Evolutionary conservation across 2,113 vertebrate genomes (phyloP), one percentile per base, ranked within the genome.

Genomic region (Onychostruthus taczanowskii): DNA sequence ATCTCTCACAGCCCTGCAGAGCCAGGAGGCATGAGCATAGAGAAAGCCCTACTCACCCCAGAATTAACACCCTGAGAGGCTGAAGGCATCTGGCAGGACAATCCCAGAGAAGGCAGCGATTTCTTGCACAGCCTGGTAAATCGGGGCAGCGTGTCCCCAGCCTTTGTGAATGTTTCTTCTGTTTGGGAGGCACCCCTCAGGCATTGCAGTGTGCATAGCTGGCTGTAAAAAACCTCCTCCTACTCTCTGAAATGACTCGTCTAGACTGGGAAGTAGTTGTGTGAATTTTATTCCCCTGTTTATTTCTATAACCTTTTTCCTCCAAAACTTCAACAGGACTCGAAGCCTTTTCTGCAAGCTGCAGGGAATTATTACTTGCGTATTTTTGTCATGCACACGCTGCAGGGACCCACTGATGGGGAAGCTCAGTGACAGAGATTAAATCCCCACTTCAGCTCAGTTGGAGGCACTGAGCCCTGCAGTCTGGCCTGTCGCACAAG

Each of bases 401-500:
- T 91, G 84, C 93, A 79, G 77, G 58, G 64, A 67, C 56, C 3
- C 9, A 4, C 33, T 33, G 56, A 19, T 31, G 52, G 41, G 18
- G 24, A 90, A 23, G 16, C 52, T 67, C 33, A 13, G 41, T 72
- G 73, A 9, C 46, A 50, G 66, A 78, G 61, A 78, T 53, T 37
- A 89, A 85, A 61, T 56, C 24, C n/a, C 24, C 19, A 6, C 41
- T 58, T 68, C 46, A 63, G 50, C 64, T 78, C 61, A n/a, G 17
- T 22, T 2, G 0, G 2, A n/a, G 61, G 16, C 26, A 11, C 31
- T 6, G 22, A 30, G 41, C 46, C 53, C 75, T 62, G 46, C 5
- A 4, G 33, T 46, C 82, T n/a, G 49, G 31, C 23, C 24, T 41
- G 33, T 21, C 1, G 0, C 31, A 46, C 50, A 21, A 0, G 1